Base-by-base conservation (phyloP, 2,888 invertebrate species). In the Gerris lacustris region DNA sequence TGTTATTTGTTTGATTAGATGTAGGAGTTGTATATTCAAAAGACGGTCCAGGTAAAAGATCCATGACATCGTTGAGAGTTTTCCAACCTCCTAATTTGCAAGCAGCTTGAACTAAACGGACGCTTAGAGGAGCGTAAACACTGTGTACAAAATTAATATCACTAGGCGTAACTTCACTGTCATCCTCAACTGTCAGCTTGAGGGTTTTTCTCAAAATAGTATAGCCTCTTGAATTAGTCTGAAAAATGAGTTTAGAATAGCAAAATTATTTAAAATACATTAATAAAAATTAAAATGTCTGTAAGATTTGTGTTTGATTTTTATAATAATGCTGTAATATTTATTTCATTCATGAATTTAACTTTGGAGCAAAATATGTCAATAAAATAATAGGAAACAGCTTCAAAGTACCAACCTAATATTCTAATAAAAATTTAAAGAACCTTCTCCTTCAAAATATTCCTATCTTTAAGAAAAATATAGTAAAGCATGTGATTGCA, bases 71-170 rank as follows among this genome's bases (percentile, higher is more conserved):
- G 77, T 90, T 90, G 31, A 96, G 86, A 70, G 88, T 88, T 74
- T 88, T 86, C 89, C 90, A 89, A 5, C 90, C 89, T 9, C 87
- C 86, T 74, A 88, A 88, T 79, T 88, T 89, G 0, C 89, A 84
- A 55, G 91, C 84, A 77, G 91, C 89, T 78, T 94, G 93, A 17
- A 89, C 87, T 69, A 97, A 86, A 45, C 97, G 86, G 5, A 94
- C 90, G 69, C 92, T 92, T 63, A 99, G 81, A 0, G 98, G 97
- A 0, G 96, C 96, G 80, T 96, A 98, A 78, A 91, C 93, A 78
- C 92, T 92, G 79, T 93, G 92, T 55, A 96, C 90, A 78, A 94
- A 96, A 75, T 93, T 90, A 70, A 95, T 92, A 78, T 97, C 96
- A 73, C 87, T 89, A 0, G 91, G 91, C 70, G 88, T 86, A 72